Conservation (phyloP, 2,113 vertebrate genomes). For the Machaerirhynchus nigripectus region DNA sequence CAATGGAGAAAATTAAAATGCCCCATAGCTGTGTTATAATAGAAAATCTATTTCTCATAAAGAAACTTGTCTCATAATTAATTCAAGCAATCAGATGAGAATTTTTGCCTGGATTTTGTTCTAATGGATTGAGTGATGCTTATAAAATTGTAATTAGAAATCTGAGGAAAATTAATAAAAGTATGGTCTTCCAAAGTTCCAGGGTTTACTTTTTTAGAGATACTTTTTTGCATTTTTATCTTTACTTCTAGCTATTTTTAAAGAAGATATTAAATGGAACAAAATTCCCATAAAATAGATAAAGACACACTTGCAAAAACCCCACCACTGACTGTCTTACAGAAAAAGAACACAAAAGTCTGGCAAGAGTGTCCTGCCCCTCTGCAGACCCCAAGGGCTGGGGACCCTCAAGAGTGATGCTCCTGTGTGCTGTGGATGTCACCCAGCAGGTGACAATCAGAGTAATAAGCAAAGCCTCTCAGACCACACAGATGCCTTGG, state of each 20-base stretch:
- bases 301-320: background rate
- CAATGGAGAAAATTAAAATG: background rate
- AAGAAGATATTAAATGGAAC: background rate
- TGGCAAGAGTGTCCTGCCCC: background rate
- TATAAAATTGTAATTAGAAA: background rate
- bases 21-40: background rate
- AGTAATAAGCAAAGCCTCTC: background rate
- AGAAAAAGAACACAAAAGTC: background rate
- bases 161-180: background rate
- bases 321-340: background rate
- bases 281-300: background rate
- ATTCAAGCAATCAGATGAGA: background rate
- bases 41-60: background rate
- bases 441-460: background rate
- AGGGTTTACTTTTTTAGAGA: background rate
- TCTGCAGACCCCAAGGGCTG: background rate
- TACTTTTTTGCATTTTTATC: background rate
- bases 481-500: background rate
- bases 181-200: background rate
- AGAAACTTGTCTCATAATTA: background rate
- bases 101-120: constrained; percentile 14
- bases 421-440: fast-evolving
- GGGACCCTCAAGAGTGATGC: background rate
- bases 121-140: background rate
- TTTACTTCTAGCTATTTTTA: background rate